Evolutionary conservation across 1,140 invertebrate genomes (phyloP), one percentile per base, ranked within the genome.

Genomic region (Macrocentrus cingulum): DNA sequence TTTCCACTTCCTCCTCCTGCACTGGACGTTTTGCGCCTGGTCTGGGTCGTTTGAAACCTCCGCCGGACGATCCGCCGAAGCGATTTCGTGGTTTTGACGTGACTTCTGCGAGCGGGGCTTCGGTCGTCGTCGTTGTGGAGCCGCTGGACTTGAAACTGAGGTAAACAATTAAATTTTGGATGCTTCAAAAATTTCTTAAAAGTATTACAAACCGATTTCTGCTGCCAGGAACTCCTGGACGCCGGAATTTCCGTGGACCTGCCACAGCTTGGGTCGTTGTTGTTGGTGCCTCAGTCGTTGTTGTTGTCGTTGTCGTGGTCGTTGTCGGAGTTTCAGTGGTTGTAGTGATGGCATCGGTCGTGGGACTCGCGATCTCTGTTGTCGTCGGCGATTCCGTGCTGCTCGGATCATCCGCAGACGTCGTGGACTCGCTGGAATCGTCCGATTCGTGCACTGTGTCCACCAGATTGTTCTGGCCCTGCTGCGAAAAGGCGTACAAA

Each of bases 401-500:
- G 0, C 81, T 83, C 2, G 78, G 75, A 0, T 81, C 75, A 41
- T 82, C 80, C 1, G 68, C 69, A 6, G 68, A 19, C 0, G 82
- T 80, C 18, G 75, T 70, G 39, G 72, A 69, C 15, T 76, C 76
- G 0, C 64, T 67, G 1, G 67, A 69, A 25, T 67, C 65, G 8
- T 71, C 65, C 19, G 61, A 48, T 32, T 77, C 71, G 22, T 63
- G 68, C 2, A 64, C 74, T 3, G 66, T 58, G 13, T 79, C 77
- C 32, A 88, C 85, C 19, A 89, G 74, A 65, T 90, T 90, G 62
- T 85, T 89, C 37, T 88, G 87, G n/a, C 87, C 87, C 65, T 84
- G 83, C 36, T 80, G 80, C 9, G 89, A 77, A 62, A 90, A 87
- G 0, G 89, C 90, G 62, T 91, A 92, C 13, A 92, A 73, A 66